These are phyloP conservation scores for Okamejei kenojei DNA, from an alignment of 2,797 vertebrate genomes.

Conservation along the genomic window DNA sequence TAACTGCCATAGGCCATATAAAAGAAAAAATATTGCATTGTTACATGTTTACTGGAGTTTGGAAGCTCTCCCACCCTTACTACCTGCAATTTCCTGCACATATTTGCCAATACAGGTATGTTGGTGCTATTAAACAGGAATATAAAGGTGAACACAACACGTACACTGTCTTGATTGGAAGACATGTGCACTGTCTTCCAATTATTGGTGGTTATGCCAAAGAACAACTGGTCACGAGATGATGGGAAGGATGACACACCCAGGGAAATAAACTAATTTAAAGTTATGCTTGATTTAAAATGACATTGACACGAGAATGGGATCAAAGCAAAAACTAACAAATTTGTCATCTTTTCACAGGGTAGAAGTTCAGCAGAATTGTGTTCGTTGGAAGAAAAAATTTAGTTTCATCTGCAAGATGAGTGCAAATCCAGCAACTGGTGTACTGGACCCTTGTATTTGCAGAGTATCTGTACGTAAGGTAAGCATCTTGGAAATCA, in stretches of 20 bases:
- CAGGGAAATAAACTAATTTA: neutral
- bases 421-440: constrained; percentile 76
- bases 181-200: neutral
- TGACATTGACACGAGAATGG: neutral
- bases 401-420: constrained; percentile 90
- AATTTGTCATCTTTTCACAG: constrained; percentile 49
- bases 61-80: too few species aligned
- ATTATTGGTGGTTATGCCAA: neutral
- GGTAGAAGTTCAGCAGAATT: constrained; percentile 90
- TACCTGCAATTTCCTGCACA: neutral
- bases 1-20: neutral
- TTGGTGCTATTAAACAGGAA: too few species aligned
- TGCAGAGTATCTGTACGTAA: constrained; percentile 89
- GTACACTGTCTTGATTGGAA: neutral
- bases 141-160: too few species aligned
- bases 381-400: constrained; percentile 83
- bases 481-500: constrained; percentile 56
- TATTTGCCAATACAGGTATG: neutral
- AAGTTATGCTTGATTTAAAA: neutral
- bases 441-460: constrained; percentile 83
- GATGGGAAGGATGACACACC: too few species aligned
- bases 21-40: neutral
- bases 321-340: neutral
- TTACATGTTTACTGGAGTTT: neutral
- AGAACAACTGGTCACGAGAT: neutral